Base-by-base conservation (phyloP, 2,113 vertebrate genomes). In the Ceratotherium simum region DNA sequence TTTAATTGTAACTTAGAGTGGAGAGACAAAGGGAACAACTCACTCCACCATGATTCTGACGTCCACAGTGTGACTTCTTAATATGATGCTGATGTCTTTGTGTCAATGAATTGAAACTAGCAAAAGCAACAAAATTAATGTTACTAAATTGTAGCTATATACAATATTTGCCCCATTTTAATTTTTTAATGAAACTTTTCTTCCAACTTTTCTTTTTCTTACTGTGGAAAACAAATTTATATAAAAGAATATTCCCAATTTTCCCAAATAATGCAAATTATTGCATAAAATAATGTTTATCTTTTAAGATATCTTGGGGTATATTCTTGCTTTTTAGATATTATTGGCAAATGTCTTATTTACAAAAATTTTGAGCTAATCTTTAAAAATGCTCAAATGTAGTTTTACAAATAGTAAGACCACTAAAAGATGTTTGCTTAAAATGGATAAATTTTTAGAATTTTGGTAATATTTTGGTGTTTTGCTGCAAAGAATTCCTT, bases 281-380 rank as follows among this genome's bases (percentile, higher is more conserved):
- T 95, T 90, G 6, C 76, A 73, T 98, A 98, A 98, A 90, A 79
- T n/a, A 81, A 98, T 95, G 92, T 60, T 98, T 98, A 79, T 98
- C 78, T 96, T 97, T 11, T 92, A 96, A 97, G 76, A 97, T 91
- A 95, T 98, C 80, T 58, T 91, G 81, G 97, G 83, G 86, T 9
- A 51, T 97, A 98, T 97, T 97, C 69, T 98, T 97, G 18, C 92
- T 96, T 65, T 96, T 73, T 69, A 97, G 58, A 73, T 94, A 94
- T 46, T 11, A 83, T 58, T 16, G 27, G 10, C 39, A 82, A 82
- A 90, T 89, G 46, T 33, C 46, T 73, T 54, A 54, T 82, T 75
- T 89, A 54, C 3, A 81, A 33, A 31, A n/a, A 81, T 54, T 64
- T 62, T 65, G n/a, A 83, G 23, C 9, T 67, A 17, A 76, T 82